phyloP scores from a whole-genome alignment of 2,888 invertebrate species.

The Micropterix aruncella region DNA sequence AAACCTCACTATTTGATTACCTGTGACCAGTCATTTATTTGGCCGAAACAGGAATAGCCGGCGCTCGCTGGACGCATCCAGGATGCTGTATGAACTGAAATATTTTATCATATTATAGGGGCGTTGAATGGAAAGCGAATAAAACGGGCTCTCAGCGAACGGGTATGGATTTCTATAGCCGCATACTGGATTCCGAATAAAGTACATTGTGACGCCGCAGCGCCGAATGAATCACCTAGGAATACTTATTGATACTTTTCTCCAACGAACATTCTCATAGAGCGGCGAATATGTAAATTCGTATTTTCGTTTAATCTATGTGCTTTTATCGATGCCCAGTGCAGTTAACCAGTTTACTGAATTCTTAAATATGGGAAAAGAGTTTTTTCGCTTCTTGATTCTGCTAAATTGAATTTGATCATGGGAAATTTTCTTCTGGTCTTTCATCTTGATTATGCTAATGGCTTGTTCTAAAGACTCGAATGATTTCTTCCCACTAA shows the following conservation, averaged over 20 bases:
- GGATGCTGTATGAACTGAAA: not conserved
- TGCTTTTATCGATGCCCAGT: not conserved
- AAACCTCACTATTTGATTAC: too few species aligned
- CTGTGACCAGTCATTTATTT: too few species aligned
- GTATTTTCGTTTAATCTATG: not conserved
- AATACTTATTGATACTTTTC: not conserved
- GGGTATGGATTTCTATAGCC: not conserved
- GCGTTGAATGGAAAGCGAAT: not conserved
- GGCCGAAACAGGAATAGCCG: not conserved
- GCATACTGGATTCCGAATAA: not conserved
- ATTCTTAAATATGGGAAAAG: not conserved
- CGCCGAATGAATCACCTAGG: not conserved
- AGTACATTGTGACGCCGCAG: not conserved
- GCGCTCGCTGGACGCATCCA: not conserved
- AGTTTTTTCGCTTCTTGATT: too few species aligned
- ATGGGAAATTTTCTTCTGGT: too few species aligned
- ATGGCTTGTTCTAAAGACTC: too few species aligned
- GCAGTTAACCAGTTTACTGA: not conserved
- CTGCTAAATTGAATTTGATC: too few species aligned
- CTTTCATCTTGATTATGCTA: too few species aligned
- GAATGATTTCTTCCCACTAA: too few species aligned
- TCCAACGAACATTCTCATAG: not conserved
- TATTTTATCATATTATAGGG: not conserved
- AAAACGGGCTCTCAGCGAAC: not conserved
- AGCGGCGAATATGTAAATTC: not conserved